Base-by-base conservation (phyloP, 2,113 vertebrate species). In the Puffinus mauretanicus region DNA sequence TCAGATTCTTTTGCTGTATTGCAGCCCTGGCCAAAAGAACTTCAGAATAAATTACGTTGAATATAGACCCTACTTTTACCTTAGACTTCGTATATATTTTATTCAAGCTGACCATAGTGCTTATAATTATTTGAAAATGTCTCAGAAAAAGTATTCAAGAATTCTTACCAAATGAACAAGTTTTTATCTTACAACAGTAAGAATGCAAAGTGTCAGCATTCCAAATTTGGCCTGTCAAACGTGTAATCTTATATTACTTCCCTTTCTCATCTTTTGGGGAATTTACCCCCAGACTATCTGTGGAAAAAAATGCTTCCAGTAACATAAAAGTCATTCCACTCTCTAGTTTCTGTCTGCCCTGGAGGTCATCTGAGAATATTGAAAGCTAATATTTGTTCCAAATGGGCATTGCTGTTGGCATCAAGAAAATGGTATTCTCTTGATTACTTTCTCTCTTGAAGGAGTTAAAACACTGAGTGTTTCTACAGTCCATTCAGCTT, bases 381-480 rank as follows among this genome's bases (percentile, higher is more conserved):
- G 66, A 89, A 93, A 85, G 22, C 30, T 91, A 92, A n/a, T 87
- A 72, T 92, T 92, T 86, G 38, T 84, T 93, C 54, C 75, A 88
- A 89, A 88, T 12, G 67, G 58, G 36, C 54, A 60, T 44, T 79
- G 7, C 54, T 96, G 61, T 13, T 87, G 30, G 11, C 32, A 80
- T 80, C 55, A 57, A 79, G 70, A 82, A 83, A 93, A 49, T 9
- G 7, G 9, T 73, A 9, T 16, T 52, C 3, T 82, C 42, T 66
- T 82, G 44, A 62, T 90, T 94, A 67, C 61, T 82, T 89, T 78
- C 27, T 66, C 9, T 61, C 25, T 51, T 89, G 64, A 72, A 54
- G 27, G 44, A 76, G 25, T 79, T 82, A 40, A 79, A 82, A 9
- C n/a, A 44, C n/a, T 29, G 61, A 34, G 20, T 75, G 29, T 78